phyloP scores from a whole-genome alignment of 2,888 invertebrate species.

The Hirtodrosophila confusa region DNA sequence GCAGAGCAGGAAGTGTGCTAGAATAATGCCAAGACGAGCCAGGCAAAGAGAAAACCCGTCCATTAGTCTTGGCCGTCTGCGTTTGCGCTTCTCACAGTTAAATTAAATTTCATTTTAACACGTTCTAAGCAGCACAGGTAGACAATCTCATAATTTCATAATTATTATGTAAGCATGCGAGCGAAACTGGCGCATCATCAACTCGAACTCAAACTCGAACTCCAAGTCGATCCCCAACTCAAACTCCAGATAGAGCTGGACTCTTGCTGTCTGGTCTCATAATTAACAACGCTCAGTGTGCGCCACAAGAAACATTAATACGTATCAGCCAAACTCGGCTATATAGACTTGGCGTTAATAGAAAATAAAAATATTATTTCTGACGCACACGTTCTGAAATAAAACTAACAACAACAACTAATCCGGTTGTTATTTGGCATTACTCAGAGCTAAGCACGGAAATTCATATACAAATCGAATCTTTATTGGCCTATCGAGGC shows the following conservation, averaged over 20 bases:
- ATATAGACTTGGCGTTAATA: constrained; percentile 54
- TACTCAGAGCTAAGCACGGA: constrained; percentile 38
- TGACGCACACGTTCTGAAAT: constrained; percentile 33
- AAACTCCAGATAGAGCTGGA: too few relatives aligned
- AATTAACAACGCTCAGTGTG: constrained; percentile 63
- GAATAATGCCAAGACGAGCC: constrained; percentile 13
- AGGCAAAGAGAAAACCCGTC: constrained; percentile 22
- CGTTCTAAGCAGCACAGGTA: constrained; percentile 59
- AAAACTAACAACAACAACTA: constrained; percentile 17
- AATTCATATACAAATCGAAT: constrained; percentile 46
- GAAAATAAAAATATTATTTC: constrained; percentile 62
- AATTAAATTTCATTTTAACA: constrained; percentile 79
- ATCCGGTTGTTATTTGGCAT: constrained; percentile 32
- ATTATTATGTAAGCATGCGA: constrained; percentile 80
- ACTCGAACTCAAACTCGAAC: constrained; percentile 10
- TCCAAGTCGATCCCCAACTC: not conserved
- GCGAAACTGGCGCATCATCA: constrained; percentile 61
- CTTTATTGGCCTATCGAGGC: constrained; percentile 45
- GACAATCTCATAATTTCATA: constrained; percentile 60
- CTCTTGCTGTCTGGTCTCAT: constrained; percentile 32
- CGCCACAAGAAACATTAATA: constrained; percentile 18
- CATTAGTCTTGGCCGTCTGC: constrained; percentile 18
- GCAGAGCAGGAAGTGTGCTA: constrained; percentile 62
- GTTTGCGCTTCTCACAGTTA: constrained; percentile 61
- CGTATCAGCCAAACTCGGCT: constrained; percentile 20